A percentile compares a stretch with the other conserved stretches of the same genome.
phyloP scores from a whole-genome alignment of 2,888 invertebrate species.

The Lasioglossum vierecki region DNA sequence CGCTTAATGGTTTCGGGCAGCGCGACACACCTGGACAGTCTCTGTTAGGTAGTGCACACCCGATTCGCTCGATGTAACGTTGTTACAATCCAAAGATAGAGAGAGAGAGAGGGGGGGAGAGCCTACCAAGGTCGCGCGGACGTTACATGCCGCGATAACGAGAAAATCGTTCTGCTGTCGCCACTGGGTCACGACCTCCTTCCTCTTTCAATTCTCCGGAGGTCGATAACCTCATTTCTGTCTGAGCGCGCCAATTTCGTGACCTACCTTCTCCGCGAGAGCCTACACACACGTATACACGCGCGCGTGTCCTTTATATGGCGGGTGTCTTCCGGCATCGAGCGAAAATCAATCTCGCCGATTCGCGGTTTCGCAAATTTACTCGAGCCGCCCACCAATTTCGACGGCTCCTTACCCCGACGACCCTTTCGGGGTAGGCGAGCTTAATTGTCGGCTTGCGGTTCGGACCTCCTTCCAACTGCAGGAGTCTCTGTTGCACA shows the following conservation, averaged over 20 bases:
- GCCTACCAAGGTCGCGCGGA: conserved; percentile 58
- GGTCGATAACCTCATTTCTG: conserved; percentile 75
- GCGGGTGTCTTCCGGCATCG: conserved; percentile 3
- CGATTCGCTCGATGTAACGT: conserved; percentile 47
- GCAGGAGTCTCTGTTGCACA: neutral
- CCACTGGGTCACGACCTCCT: conserved; percentile 77
- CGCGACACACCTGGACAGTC: neutral
- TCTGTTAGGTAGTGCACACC: neutral
- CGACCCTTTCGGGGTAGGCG: neutral
- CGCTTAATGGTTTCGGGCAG: neutral
- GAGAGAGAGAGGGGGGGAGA: neutral
- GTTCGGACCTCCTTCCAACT: neutral
- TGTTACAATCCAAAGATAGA: conserved; percentile 40
- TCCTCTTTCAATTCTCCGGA: conserved; percentile 71
- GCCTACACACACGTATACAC: conserved; percentile 40
- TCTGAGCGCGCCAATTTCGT: conserved; percentile 70
- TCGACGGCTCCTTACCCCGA: conserved; percentile 12
- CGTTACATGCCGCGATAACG: conserved; percentile 65
- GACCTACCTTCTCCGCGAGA: conserved; percentile 66
- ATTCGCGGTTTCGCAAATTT: conserved; percentile 46
- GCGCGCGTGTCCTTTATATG: neutral
- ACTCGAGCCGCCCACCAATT: conserved; percentile 38
- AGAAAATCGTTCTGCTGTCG: conserved; percentile 71
- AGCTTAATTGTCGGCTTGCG: neutral
- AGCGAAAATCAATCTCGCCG: conserved; percentile 44